Base-by-base conservation (phyloP, 2,797 vertebrate genomes). In the Enteromius afrohamiltoni region DNA sequence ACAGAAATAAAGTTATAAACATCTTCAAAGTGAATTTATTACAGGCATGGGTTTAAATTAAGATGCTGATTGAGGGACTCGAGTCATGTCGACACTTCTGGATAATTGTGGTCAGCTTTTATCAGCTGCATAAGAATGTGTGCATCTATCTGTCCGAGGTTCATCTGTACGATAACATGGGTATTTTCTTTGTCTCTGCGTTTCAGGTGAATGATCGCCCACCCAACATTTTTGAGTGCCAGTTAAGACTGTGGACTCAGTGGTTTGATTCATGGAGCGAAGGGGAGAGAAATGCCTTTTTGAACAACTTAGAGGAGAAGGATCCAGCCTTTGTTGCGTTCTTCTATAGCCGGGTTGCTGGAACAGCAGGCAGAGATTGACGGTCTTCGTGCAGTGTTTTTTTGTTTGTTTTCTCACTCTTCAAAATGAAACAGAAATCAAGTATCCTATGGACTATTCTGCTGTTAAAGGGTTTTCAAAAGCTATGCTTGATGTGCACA, bases 261-360 rank as follows among this genome's bases (percentile, higher is more conserved):
- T 98, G 97, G 96, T 98, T 98, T 85, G 95, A 96, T 87, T 93
- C 96, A 13, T 98, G 97, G 97, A 93, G 94, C 70, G 96, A 97
- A 85, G 93, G 95, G 71, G 97, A 98, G 84, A 93, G 95, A 83
- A 97, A 97, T 88, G 91, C 94, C 77, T 97, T 98, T 89, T 87
- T 97, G 73, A 94, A 93, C 85, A 92, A 93, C 45, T 88, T 98
- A 83, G 96, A 97, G 37, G 93, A 95, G 82, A 90, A 84, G 26
- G 95, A 96, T 78, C 93, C 96, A 0, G 87, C 86, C n/a, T 96
- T 97, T 79, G 94, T 96, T 1, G 92, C 93, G 16, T 94, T 93
- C 40, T 97, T 98, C 89, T 96, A 96, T 89, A 93, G 87, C 85
- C 93, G 92, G 31, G 93, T 97, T 37, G 95, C 96, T 1, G 93